phyloP scores from a whole-genome alignment of 1,140 invertebrate species.

The Tetraneura akinire region DNA sequence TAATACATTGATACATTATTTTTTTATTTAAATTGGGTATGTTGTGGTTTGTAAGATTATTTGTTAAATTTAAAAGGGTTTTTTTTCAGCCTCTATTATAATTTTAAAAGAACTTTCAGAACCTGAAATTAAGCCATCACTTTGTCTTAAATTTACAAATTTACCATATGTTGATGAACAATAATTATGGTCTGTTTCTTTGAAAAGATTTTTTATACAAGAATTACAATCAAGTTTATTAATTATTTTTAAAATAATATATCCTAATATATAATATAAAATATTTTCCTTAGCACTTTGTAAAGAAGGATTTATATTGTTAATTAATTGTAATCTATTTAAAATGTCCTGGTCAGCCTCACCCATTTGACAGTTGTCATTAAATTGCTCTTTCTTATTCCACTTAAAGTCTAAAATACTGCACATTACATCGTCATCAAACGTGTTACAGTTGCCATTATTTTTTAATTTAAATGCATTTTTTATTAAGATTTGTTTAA shows the following conservation, averaged over 20 bases:
- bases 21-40: conserved; percentile 7
- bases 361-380: background rate
- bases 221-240: background rate
- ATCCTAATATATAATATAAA: conserved; percentile 15
- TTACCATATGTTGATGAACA: background rate
- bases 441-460: background rate
- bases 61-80: conserved; percentile 11
- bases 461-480: background rate
- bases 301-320: background rate
- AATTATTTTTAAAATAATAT: conserved; percentile 11
- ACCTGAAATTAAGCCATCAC: background rate
- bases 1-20: conserved; percentile 5
- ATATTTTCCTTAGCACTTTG: conserved; percentile 10
- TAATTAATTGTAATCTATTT: background rate
- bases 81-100: conserved; percentile 1
- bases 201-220: background rate
- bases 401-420: background rate
- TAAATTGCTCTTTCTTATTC: background rate
- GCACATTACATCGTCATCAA: conserved; percentile 1
- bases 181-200: conserved; percentile 24
- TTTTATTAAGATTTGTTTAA: background rate
- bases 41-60: conserved; percentile 1
- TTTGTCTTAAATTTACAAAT: conserved; percentile 16
- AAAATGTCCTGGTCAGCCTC: background rate
- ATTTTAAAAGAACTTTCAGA: background rate